phyloP scores from a whole-genome alignment of 2,113 vertebrate genomes.

The Echinops telfairi region DNA sequence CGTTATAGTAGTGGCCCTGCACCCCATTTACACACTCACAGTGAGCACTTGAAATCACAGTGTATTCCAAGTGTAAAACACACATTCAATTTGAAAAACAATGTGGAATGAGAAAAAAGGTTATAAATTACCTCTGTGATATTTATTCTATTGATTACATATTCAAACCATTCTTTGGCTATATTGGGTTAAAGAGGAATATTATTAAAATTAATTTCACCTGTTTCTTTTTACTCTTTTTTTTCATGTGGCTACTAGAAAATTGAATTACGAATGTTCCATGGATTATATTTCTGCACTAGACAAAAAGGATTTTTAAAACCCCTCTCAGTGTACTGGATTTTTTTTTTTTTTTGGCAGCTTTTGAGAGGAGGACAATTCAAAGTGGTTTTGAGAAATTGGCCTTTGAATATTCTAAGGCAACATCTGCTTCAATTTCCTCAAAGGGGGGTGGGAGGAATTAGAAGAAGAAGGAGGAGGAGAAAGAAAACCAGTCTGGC shows the following conservation, averaged over 20 bases:
- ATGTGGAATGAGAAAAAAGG: background rate
- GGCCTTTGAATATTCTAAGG: slow-evolving; percentile 22
- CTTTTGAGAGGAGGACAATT: slow-evolving; percentile 39
- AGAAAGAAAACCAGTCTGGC: slow-evolving; percentile 29
- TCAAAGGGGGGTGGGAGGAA: background rate
- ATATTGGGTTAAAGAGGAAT: slow-evolving; percentile 45
- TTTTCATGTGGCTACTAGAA: slow-evolving; percentile 35
- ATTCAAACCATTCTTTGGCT: slow-evolving; percentile 37
- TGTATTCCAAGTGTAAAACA: background rate
- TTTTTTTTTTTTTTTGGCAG: background rate
- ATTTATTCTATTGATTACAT: slow-evolving; percentile 30
- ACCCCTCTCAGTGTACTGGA: background rate
- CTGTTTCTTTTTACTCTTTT: background rate
- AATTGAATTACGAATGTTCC: background rate
- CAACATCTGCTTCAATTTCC: slow-evolving; percentile 54
- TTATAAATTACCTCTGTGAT: background rate
- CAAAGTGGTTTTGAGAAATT: slow-evolving; percentile 63
- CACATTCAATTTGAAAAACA: background rate
- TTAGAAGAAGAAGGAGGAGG: background rate
- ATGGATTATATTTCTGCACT: background rate
- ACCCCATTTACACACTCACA: background rate
- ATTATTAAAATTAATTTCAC: slow-evolving; percentile 12
- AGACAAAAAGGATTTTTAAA: background rate
- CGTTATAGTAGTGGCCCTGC: too few relatives aligned
- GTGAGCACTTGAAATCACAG: background rate